Evolutionary conservation across 2,888 invertebrate species (phyloP).

Genomic region (Apocheima hispidaria): DNA sequence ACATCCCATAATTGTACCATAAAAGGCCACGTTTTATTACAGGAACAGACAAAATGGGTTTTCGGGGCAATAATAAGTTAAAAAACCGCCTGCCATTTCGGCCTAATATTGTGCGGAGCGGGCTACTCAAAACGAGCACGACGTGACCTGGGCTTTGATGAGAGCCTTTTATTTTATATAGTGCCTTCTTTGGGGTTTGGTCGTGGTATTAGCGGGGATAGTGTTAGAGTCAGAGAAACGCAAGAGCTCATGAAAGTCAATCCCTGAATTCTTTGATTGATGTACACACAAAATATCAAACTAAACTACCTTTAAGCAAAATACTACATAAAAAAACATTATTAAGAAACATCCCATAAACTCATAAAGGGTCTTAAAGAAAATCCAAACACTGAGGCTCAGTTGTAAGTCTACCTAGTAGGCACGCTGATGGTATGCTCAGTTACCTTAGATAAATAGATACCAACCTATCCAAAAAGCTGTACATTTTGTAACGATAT

Average conservation of each 20-base stretch:
- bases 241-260: background rate
- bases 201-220: constrained; percentile 4
- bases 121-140: constrained; percentile 70
- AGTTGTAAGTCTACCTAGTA: too few relatives aligned
- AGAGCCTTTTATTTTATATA: constrained; percentile 54
- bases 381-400: too few relatives aligned
- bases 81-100: constrained; percentile 66
- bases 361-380: too few relatives aligned
- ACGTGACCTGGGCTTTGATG: constrained; percentile 74
- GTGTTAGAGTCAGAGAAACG: background rate
- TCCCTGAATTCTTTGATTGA: too few relatives aligned
- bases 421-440: too few relatives aligned
- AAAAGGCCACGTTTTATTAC: constrained; percentile 59
- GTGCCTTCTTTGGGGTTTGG: constrained; percentile 33
- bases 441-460: too few relatives aligned
- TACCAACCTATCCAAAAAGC: too few relatives aligned
- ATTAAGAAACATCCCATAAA: too few relatives aligned
- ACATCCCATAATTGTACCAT: constrained; percentile 57
- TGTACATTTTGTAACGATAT: too few relatives aligned
- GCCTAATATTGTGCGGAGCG: constrained; percentile 71
- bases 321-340: too few relatives aligned
- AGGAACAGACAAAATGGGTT: constrained; percentile 70
- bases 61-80: constrained; percentile 73
- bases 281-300: background rate
- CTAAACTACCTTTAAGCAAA: too few relatives aligned